Base-by-base conservation (phyloP, 35 echinoderm and acorn worm species). In the Diadema setosum region DNA sequence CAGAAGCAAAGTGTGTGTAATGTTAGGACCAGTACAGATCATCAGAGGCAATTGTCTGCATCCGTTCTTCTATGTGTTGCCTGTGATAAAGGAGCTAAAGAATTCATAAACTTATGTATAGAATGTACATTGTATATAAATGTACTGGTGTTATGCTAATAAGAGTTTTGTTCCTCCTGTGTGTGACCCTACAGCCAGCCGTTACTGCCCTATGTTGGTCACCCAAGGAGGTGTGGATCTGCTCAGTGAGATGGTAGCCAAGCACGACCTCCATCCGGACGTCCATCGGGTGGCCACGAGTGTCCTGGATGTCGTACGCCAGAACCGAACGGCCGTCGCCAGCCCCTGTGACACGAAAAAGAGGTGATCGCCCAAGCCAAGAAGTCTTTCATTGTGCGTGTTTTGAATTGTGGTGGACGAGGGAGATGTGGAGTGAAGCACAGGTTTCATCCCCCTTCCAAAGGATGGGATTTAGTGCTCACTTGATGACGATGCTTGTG, bases 191-290 rank as follows among this genome's bases (percentile, higher is more conserved):
- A 23, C 76, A 90, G 96, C 92, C 25, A 85, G 85, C 36, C 93
- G 90, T 5, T 99, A 99, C 75, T 99, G 96, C 40, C 93, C 96
- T 0, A 99, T 99, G 96, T 76, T 99, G 6, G 67, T 92, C 12
- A 88, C 85, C 37, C 93, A 99, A 60, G 96, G 96, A 5, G 96
- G 96, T 14, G 88, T 94, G 1, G 65, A 91, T 25, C 83, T 99
- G 15, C 89, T 99, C 15, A 64, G 85, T 29, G 86, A 88, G 39
- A 87, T 98, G n/a, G 64, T 93, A 26, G 16, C 91, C 16, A 82
- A 83, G n/a, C 86, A 65, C 14, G 40, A 81, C n/a, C 81, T 92
- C 18, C 92, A 94, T 56, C 39, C 59, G 5, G 96, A 99, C 34
- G 96, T 99, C 4, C 59, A 85, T 18, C 24, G 82, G 24, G 86